These are phyloP conservation scores for Drosophila sproati DNA, from an alignment of 1,140 invertebrate genomes.

Conservation along the genomic window DNA sequence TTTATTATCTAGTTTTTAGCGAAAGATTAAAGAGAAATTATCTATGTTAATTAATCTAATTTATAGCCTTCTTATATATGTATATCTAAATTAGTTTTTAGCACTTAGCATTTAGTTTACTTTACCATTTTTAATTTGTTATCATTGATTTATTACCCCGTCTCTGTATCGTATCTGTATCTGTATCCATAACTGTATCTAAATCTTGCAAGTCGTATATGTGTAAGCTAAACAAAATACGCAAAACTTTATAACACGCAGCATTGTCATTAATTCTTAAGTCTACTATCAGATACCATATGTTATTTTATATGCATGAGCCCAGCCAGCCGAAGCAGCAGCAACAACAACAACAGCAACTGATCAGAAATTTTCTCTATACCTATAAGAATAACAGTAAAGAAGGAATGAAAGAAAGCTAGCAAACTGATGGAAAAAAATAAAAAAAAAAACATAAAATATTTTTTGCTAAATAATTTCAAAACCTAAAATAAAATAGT, in stretches of 20 bases:
- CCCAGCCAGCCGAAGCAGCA: conserved; percentile 9
- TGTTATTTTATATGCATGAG: conserved; percentile 54
- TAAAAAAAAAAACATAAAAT: conserved; percentile 33
- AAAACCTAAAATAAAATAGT: conserved; percentile 71
- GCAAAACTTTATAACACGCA: conserved; percentile 63
- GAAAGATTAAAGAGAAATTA: conserved; percentile 24
- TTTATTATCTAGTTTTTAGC: conserved; percentile 81
- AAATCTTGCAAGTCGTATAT: conserved; percentile 64
- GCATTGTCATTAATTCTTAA: conserved; percentile 81
- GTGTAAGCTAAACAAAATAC: conserved; percentile 52
- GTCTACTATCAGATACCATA: conserved; percentile 39
- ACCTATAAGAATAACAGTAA: conserved; percentile 3
- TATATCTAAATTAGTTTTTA: conserved; percentile 35
- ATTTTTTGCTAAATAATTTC: conserved; percentile 79
- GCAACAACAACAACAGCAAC: conserved; percentile 28
- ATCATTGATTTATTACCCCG: conserved; percentile 33
- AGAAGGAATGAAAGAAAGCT: background rate
- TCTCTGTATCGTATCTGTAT: conserved; percentile 19
- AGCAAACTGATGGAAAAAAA: too few species aligned
- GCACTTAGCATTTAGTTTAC: conserved; percentile 43
- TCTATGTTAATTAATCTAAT: conserved; percentile 31
- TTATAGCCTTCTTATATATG: conserved; percentile 21
- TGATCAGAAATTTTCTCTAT: conserved; percentile 33
- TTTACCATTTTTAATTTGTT: conserved; percentile 49
- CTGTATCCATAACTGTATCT: conserved; percentile 50